Evolutionary conservation across 2,888 invertebrate species (phyloP), one percentile per base, ranked within the genome.

Genomic region (Melieria crassipennis): DNA sequence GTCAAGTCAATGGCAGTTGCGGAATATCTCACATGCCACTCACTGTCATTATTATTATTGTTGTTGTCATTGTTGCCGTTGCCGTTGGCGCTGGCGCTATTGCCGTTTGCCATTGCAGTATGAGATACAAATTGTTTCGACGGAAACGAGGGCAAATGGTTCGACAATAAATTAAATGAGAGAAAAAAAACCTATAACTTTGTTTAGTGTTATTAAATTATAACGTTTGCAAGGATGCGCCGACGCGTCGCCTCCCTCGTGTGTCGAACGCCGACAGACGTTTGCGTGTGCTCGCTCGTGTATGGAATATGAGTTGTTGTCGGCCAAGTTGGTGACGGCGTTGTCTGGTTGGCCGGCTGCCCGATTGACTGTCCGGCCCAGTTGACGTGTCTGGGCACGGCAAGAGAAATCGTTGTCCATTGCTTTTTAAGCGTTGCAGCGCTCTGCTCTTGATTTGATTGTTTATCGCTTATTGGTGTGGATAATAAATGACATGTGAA

Each of bases 191-290:
- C 72, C 73, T 69, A 73, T 71, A 73, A 71, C 73, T 73, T 69
- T 69, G 71, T 75, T 75, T 73, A 67, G 58, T 71, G 61, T 66
- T 70, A 74, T 75, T 75, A 75, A 72, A 75, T 72, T 71, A 72
- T 61, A 70, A 65, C 70, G 48, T 63, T 50, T 57, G 56, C 62
- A 45, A 65, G 61, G 7, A 52, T 45, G 11, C 48, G 65, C 65
- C 45, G 48, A 13, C 30, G 30, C 3, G 30, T 30, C 30, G 30
- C 30, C 30, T 30, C 30, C 30, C 30, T 2, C 30, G 30, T 30
- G 30, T 30, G 30, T 30, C 30, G 30, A 30, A 30, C 30, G 30
- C 30, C 30, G 30, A 30, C 30, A 30, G 30, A 30, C 30, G 30
- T 30, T 30, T 60, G 42, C 13, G 45, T 6, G 50, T 16, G 16